phyloP scores from a whole-genome alignment of 2,888 invertebrate species.

The Melieria crassipennis region DNA sequence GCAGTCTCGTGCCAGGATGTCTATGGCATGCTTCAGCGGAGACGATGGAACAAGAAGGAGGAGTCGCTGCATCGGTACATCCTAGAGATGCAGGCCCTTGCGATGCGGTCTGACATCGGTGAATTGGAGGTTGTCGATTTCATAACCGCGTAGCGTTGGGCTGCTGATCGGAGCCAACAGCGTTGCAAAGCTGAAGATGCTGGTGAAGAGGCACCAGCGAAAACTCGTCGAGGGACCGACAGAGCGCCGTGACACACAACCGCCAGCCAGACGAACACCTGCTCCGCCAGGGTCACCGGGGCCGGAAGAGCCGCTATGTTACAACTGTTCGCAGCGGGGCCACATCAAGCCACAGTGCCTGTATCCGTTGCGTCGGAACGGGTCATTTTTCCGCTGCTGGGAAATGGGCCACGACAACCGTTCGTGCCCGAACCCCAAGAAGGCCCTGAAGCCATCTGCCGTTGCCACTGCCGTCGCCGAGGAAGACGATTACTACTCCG shows the following conservation, averaged over 20 bases:
- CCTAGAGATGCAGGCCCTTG: conserved; percentile 18
- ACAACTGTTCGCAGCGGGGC: conserved; percentile 22
- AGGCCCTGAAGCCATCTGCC: conserved; percentile 7
- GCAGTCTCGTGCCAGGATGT: conserved; percentile 29
- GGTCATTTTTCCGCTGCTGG: conserved; percentile 35
- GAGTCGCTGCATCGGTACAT: conserved; percentile 25
- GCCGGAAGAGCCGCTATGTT: conserved; percentile 5
- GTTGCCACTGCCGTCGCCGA: conserved; percentile 9
- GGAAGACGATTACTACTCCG: background rate
- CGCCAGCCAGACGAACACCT: too few species aligned
- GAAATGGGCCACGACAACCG: conserved; percentile 32
- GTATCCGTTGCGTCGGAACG: conserved; percentile 25
- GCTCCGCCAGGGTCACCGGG: background rate
- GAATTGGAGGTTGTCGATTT: conserved; percentile 26
- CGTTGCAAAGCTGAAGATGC: conserved; percentile 9
- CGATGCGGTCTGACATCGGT: conserved; percentile 20
- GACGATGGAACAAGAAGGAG: conserved; percentile 21
- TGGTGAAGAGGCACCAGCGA: conserved; percentile 14
- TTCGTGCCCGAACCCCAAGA: conserved; percentile 33
- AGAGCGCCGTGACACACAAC: too few species aligned
- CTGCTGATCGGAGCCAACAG: conserved; percentile 9
- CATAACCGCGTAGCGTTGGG: conserved; percentile 14
- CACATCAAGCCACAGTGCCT: conserved; percentile 35
- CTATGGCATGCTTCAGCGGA: conserved; percentile 17
- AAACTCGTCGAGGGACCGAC: conserved; percentile 14